A percentile compares a stretch with the other conserved stretches of the same genome.
phyloP scores from a whole-genome alignment of 2,888 invertebrate genomes.

The Apamea crenata region DNA sequence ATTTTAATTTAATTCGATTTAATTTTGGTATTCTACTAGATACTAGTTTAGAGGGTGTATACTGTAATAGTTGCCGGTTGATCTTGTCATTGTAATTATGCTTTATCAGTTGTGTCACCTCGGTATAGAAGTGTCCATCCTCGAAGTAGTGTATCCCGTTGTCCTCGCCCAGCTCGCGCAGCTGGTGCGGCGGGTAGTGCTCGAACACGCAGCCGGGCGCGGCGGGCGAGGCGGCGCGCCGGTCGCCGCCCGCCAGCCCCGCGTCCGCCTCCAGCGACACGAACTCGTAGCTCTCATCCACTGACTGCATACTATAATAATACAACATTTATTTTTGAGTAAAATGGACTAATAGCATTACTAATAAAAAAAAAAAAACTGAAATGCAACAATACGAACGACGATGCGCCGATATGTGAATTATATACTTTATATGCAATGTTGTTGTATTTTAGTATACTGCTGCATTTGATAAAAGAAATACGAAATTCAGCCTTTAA shows the following conservation, averaged over 20 bases:
- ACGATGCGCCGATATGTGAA: neutral
- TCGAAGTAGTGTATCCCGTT: constrained; percentile 97
- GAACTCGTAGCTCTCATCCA: constrained; percentile 89
- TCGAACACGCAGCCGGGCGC: constrained; percentile 73
- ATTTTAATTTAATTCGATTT: neutral
- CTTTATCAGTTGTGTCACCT: constrained; percentile 83
- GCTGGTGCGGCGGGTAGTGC: constrained; percentile 91
- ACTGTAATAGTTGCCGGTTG: neutral
- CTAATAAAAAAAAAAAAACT: neutral
- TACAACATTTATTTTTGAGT: neutral
- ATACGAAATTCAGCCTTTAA: neutral
- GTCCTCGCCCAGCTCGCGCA: constrained; percentile 93
- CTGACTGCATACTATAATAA: constrained; percentile 84
- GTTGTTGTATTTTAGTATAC: neutral
- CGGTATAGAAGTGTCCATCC: constrained; percentile 98
- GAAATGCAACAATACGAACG: neutral
- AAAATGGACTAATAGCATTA: neutral
- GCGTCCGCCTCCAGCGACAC: constrained; percentile 85
- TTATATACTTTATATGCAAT: neutral
- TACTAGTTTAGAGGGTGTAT: neutral
- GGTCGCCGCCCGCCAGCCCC: constrained; percentile 79
- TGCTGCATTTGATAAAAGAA: neutral
- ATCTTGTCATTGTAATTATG: neutral
- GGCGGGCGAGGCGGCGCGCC: constrained; percentile 66
- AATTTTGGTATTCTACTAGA: neutral